phyloP scores from a whole-genome alignment of 2,113 vertebrate species.

The Todiramphus chloris region DNA sequence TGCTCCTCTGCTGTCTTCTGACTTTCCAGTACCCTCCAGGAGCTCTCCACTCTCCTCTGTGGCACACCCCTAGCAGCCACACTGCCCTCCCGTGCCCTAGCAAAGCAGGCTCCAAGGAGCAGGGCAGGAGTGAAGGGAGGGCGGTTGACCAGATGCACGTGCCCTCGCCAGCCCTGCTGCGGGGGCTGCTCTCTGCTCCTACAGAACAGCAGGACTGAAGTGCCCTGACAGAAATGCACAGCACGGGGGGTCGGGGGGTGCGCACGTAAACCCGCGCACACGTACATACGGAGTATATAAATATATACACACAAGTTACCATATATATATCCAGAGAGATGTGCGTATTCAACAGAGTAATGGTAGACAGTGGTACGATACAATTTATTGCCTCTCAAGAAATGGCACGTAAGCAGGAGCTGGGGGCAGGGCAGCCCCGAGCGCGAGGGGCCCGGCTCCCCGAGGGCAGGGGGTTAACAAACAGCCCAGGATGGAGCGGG shows the following conservation, averaged over 20 bases:
- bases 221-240: slow-evolving; percentile 76
- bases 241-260: slow-evolving; percentile 35
- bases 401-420: slow-evolving; percentile 73
- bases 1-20: slow-evolving; percentile 5
- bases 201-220: slow-evolving; percentile 53
- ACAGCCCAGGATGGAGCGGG: slow-evolving; percentile 47
- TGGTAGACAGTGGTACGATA: slow-evolving; percentile 76
- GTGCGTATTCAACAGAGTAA: slow-evolving; percentile 76
- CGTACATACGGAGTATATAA: slow-evolving; percentile 69
- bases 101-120: neutral
- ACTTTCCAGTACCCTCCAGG: slow-evolving; percentile 1
- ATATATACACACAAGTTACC: slow-evolving; percentile 73
- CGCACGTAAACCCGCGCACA: slow-evolving; percentile 63
- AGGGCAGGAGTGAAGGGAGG: neutral
- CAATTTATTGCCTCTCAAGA: slow-evolving; percentile 79
- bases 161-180: slow-evolving; percentile 13
- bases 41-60: neutral
- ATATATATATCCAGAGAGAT: slow-evolving; percentile 73
- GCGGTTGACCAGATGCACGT: neutral
- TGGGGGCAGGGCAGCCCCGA: slow-evolving; percentile 48
- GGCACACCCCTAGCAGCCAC: neutral
- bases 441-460: slow-evolving; percentile 28
- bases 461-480: neutral
- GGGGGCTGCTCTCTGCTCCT: neutral
- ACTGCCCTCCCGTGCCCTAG: neutral